Conservation (phyloP, 2,888 invertebrate genomes). For the Norana najaformis region DNA sequence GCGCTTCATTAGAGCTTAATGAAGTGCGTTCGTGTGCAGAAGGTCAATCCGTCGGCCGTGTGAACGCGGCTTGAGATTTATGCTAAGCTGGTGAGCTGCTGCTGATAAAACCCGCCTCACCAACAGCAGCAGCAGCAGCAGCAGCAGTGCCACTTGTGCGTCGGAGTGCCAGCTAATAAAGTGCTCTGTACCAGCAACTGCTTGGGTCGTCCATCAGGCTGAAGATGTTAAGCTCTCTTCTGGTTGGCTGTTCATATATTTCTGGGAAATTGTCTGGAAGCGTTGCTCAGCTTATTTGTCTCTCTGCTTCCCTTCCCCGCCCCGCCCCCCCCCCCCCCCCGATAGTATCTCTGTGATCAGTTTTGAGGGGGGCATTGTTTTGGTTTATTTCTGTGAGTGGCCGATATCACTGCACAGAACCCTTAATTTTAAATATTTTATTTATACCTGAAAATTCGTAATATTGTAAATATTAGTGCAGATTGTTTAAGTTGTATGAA, state of each 20-base stretch:
- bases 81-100: neutral
- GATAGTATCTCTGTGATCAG: too few relatives aligned
- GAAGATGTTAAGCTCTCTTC: slow-evolving; percentile 4
- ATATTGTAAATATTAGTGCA: neutral
- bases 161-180: neutral
- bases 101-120: neutral
- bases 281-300: neutral
- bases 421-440: neutral
- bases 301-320: too few relatives aligned
- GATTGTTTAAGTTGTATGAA: neutral
- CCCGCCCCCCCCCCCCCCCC: too few relatives aligned
- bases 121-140: neutral
- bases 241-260: neutral
- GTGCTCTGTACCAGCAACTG: neutral
- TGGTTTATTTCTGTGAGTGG: neutral
- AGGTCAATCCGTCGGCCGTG: neutral
- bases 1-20: neutral
- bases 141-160: neutral
- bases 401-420: neutral
- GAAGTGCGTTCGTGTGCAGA: neutral
- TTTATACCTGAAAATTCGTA: neutral
- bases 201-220: neutral
- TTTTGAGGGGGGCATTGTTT: too few relatives aligned
- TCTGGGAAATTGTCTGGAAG: neutral
- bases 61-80: neutral